Percentiles rank a stretch among this genome's conserved stretches.
phyloP scores from a whole-genome alignment of 1,140 invertebrate species.

The Pomphorhynchus laevis region DNA sequence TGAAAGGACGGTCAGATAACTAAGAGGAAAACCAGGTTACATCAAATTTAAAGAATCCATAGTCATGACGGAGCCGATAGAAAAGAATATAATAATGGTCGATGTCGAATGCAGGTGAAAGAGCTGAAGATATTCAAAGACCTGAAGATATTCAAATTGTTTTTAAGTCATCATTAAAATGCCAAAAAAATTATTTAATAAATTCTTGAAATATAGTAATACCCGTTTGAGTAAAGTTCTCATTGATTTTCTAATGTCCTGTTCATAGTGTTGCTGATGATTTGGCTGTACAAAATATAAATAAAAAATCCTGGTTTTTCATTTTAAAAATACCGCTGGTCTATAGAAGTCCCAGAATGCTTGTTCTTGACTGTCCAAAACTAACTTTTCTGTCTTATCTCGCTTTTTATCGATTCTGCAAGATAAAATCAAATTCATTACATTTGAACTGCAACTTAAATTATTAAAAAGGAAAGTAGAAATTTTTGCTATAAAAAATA shows the following conservation, averaged over 20 bases:
- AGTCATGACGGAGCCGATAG: too few species aligned
- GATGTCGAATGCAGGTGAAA: too few species aligned
- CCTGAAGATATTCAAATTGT: too few species aligned
- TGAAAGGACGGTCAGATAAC: too few species aligned
- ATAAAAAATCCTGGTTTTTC: conserved; percentile 60
- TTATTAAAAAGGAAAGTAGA: not conserved
- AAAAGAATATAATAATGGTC: too few species aligned
- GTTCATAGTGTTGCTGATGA: conserved; percentile 82
- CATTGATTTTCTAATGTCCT: conserved; percentile 81
- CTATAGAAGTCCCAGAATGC: conserved; percentile 97
- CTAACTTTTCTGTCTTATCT: conserved; percentile 81
- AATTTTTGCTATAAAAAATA: conserved; percentile 4
- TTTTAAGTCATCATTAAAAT: too few species aligned
- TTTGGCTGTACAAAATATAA: too few species aligned
- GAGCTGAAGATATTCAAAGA: too few species aligned
- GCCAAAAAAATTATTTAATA: conserved; percentile 49
- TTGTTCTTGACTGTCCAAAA: conserved; percentile 82
- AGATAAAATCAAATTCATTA: conserved; percentile 1
- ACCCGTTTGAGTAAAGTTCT: too few species aligned
- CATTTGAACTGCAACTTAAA: not conserved
- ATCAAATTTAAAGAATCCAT: too few species aligned
- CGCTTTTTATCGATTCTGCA: conserved; percentile 83
- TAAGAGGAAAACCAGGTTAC: too few species aligned
- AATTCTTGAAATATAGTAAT: too few species aligned
- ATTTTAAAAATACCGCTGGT: conserved; percentile 29